Base-by-base conservation (phyloP, 1,140 invertebrate genomes). In the Penaeus chinensis region DNA sequence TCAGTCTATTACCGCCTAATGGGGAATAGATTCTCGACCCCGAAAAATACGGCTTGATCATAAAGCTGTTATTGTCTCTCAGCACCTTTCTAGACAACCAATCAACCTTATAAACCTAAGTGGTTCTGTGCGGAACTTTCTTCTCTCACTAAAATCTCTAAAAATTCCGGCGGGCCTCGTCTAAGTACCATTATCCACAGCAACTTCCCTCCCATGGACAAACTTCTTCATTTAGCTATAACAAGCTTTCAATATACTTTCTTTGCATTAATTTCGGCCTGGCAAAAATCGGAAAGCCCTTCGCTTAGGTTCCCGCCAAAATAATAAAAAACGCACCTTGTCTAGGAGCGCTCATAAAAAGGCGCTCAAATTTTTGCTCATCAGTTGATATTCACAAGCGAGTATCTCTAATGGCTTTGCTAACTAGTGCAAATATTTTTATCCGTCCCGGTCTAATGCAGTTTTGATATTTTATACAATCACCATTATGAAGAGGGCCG, bases 161-260 rank as follows among this genome's bases (percentile, higher is more conserved):
- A 87, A 87, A 83, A 83, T 54, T 18, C n/a, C 54, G 61, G 54
- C 65, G 85, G 71, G 60, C 37, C 85, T 87, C 85, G 82, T 87
- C 85, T 87, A 87, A 87, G 85, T 87, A 83, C 85, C 85, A 87
- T 87, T 87, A 87, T 87, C 80, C 85, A n/a, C 37, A 71, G 71
- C 69, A 87, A 87, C 85, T 87, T 87, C 78, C 85, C 63, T 87
- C 85, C 81, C 80, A 24, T 78, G 85, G 85, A 87, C 85, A 87
- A 87, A 87, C 85, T 87, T 87, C 85, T 87, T 87, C 85, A 87
- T 87, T 87, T 87, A 87, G 85, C 80, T 87, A 87, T 87, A 87
- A 87, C 85, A 87, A 83, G 85, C 85, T 87, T 87, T 87, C 85
- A 87, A 82, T 87, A 87, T 87, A 87, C 85, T 87, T 87, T 87